Percentiles rank a stretch among this genome's conserved stretches.
phyloP scores from a whole-genome alignment of 1,140 invertebrate genomes.

The Aphidius gifuensis region DNA sequence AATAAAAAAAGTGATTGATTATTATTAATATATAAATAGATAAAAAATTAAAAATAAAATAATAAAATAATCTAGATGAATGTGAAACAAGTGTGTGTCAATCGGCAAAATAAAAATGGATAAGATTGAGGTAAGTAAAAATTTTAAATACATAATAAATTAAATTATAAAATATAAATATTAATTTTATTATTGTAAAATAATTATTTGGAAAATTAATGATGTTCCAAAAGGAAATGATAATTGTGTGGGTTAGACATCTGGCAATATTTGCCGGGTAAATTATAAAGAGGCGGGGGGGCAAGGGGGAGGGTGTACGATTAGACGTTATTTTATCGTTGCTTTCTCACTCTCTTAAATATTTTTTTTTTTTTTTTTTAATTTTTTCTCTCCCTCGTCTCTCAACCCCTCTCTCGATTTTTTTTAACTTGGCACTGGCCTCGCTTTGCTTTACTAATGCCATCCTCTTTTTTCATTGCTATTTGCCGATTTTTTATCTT shows the following conservation, averaged over 20 bases:
- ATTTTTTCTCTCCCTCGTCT: not conserved
- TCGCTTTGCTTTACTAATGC: not conserved
- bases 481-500: constrained; percentile 16
- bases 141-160: too few relatives aligned
- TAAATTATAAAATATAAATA: too few relatives aligned
- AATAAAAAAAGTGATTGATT: constrained; percentile 1
- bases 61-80: constrained; percentile 36
- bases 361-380: constrained; percentile 24
- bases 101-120: constrained; percentile 48
- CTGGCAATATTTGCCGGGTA: constrained; percentile 29
- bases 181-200: constrained; percentile 11
- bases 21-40: too few relatives aligned
- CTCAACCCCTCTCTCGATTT: not conserved
- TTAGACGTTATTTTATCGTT: constrained; percentile 46
- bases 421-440: constrained; percentile 17
- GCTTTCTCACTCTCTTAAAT: constrained; percentile 25
- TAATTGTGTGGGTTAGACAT: constrained; percentile 44
- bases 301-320: constrained; percentile 30
- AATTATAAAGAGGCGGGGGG: not conserved
- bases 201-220: not conserved
- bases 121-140: constrained; percentile 50
- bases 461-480: constrained; percentile 19
- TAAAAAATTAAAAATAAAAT: constrained; percentile 1
- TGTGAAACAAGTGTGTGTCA: constrained; percentile 48
- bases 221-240: constrained; percentile 13